These are phyloP conservation scores for Gymnoscopelus microlampas DNA, from an alignment of 2,797 vertebrate species.

Conservation along the genomic window DNA sequence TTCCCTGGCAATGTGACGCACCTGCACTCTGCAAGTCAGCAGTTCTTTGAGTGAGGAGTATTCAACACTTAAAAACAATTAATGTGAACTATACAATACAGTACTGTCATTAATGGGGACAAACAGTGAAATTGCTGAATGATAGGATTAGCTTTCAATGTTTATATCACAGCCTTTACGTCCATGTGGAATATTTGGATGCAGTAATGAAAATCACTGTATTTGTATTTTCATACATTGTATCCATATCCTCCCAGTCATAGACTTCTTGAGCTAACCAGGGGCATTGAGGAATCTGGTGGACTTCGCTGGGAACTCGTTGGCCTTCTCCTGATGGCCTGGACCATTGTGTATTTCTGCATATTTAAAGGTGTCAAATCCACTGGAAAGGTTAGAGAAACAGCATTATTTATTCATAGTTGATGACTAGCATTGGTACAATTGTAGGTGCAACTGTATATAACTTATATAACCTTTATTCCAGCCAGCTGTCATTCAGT, in stretches of 20 bases:
- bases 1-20: conserved; percentile 71
- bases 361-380: conserved; percentile 85
- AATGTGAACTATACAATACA: too few relatives aligned
- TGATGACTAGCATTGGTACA: neutral
- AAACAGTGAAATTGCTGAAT: neutral
- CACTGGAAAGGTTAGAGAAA: conserved; percentile 77
- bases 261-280: conserved; percentile 76
- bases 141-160: too few relatives aligned
- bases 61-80: neutral
- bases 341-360: conserved; percentile 80
- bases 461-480: neutral
- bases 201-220: neutral
- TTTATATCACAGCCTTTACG: too few relatives aligned
- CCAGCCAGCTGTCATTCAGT: neutral
- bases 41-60: conserved; percentile 81
- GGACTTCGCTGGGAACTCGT: conserved; percentile 80
- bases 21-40: conserved; percentile 80
- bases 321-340: conserved; percentile 74
- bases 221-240: conserved; percentile 2
- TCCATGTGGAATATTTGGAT: neutral
- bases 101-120: neutral
- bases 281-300: conserved; percentile 72
- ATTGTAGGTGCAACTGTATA: neutral
- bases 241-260: conserved; percentile 52
- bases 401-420: neutral